phyloP scores from a whole-genome alignment of 2,888 invertebrate genomes.

The Andrena hattorfiana region DNA sequence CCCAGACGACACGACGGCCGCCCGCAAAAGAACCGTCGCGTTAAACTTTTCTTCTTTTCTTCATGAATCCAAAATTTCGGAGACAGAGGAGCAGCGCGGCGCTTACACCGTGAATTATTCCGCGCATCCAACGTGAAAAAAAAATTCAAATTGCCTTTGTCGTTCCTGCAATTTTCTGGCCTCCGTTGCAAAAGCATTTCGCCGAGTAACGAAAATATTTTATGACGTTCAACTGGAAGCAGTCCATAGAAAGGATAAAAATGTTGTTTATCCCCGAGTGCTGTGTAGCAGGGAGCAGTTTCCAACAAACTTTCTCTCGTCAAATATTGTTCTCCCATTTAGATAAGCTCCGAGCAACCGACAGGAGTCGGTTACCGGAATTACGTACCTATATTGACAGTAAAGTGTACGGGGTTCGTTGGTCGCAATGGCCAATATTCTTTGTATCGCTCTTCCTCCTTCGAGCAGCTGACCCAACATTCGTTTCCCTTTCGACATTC shows the following conservation, averaged over 20 bases:
- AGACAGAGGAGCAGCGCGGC: neutral
- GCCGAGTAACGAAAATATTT: neutral
- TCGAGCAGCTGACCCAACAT: neutral
- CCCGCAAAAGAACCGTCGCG: constrained; percentile 10
- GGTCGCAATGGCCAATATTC: constrained; percentile 45
- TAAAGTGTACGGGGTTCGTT: constrained; percentile 38
- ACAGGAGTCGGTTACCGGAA: constrained; percentile 15
- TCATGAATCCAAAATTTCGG: neutral
- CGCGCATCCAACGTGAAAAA: neutral
- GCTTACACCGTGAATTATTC: neutral
- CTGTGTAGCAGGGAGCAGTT: neutral
- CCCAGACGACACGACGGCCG: constrained; percentile 14
- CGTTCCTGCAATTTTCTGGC: neutral
- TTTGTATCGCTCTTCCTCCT: constrained; percentile 43
- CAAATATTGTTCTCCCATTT: constrained; percentile 38
- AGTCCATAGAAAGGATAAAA: constrained; percentile 1
- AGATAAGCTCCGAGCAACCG: constrained; percentile 21
- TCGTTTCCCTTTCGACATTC: neutral
- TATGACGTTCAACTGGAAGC: neutral
- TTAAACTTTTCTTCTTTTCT: neutral
- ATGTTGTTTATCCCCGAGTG: neutral
- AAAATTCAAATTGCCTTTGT: neutral
- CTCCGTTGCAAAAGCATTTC: neutral
- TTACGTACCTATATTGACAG: constrained; percentile 30
- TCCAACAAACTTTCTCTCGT: neutral